phyloP scores from a whole-genome alignment of 2,113 vertebrate species.

The Apeltes quadracus region DNA sequence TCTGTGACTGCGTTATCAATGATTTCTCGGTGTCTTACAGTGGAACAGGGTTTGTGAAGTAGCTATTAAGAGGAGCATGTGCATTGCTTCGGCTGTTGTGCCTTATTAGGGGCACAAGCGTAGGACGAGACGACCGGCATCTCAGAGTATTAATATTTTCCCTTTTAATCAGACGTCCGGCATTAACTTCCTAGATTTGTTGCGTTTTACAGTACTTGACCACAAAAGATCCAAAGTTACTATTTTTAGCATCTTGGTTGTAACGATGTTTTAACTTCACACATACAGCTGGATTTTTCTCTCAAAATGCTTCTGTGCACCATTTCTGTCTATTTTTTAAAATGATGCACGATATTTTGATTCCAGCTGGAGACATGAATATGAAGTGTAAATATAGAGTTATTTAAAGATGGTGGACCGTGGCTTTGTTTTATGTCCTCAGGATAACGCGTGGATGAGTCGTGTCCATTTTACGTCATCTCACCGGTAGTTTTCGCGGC shows the following conservation, averaged over 20 bases:
- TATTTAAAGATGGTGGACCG: constrained; percentile 53
- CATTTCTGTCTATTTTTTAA: constrained; percentile 49
- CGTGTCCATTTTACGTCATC: too few species aligned
- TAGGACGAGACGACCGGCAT: constrained; percentile 7
- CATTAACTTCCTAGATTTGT: constrained; percentile 26
- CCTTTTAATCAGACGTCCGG: constrained; percentile 14
- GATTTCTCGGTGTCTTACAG: not conserved
- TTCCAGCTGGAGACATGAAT: constrained; percentile 44
- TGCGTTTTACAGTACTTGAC: constrained; percentile 48
- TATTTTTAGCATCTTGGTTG: constrained; percentile 20
- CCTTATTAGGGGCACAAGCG: constrained; percentile 56
- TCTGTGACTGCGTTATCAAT: constrained; percentile 35
- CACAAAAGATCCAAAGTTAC: constrained; percentile 29
- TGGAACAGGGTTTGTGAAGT: constrained; percentile 13
- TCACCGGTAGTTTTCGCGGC: too few species aligned
- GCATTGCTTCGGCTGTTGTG: constrained; percentile 54
- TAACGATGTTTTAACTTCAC: constrained; percentile 39
- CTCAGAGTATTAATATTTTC: constrained; percentile 29
- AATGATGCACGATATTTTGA: constrained; percentile 48
- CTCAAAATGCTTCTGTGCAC: not conserved
- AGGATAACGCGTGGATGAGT: constrained; percentile 73
- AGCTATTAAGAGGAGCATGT: constrained; percentile 22
- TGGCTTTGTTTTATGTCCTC: constrained; percentile 27
- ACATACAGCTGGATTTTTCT: constrained; percentile 24
- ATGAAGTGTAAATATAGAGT: constrained; percentile 57